These are phyloP conservation scores for Gasterosteus aculeatus DNA, from an alignment of 2,113 vertebrate species.

Conservation along the genomic window DNA sequence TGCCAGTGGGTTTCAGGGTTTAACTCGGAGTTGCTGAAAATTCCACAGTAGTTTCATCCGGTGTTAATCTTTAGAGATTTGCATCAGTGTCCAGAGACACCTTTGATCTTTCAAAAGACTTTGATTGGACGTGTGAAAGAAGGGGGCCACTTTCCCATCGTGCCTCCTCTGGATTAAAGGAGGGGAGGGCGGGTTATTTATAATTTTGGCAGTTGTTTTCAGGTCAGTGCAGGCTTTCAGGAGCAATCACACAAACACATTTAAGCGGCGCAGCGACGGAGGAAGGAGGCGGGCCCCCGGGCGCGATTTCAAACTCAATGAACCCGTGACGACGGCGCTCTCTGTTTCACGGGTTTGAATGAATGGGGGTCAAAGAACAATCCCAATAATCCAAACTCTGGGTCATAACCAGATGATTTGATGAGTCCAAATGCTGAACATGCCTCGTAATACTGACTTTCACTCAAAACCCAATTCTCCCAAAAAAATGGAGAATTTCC, in stretches of 20 bases:
- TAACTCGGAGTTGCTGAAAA: slow-evolving; percentile 73
- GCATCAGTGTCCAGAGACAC: slow-evolving; percentile 81
- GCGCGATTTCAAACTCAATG: slow-evolving; percentile 71
- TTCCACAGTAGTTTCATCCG: slow-evolving; percentile 77
- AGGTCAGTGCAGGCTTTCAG: slow-evolving; percentile 75
- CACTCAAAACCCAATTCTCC: neutral
- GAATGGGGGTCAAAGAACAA: slow-evolving; percentile 39
- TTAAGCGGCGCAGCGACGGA: slow-evolving; percentile 63
- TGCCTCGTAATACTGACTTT: neutral
- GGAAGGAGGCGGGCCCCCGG: slow-evolving; percentile 45
- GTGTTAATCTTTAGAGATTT: slow-evolving; percentile 82
- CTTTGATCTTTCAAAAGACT: slow-evolving; percentile 82
- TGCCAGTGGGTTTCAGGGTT: slow-evolving; percentile 63
- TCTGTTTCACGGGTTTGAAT: slow-evolving; percentile 45
- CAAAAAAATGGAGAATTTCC: neutral
- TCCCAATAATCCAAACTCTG: no score
- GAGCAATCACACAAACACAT: slow-evolving; percentile 73
- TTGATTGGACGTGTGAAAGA: slow-evolving; percentile 79
- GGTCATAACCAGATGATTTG: no score
- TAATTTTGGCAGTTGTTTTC: slow-evolving; percentile 77
- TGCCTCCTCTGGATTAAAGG: slow-evolving; percentile 65
- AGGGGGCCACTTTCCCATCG: slow-evolving; percentile 77
- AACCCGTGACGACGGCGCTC: slow-evolving; percentile 68
- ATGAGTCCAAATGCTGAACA: neutral
- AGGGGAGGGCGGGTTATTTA: slow-evolving; percentile 61